Evolutionary conservation across 2,113 vertebrate genomes (phyloP).

Genomic region (Gymnorhina tibicen): DNA sequence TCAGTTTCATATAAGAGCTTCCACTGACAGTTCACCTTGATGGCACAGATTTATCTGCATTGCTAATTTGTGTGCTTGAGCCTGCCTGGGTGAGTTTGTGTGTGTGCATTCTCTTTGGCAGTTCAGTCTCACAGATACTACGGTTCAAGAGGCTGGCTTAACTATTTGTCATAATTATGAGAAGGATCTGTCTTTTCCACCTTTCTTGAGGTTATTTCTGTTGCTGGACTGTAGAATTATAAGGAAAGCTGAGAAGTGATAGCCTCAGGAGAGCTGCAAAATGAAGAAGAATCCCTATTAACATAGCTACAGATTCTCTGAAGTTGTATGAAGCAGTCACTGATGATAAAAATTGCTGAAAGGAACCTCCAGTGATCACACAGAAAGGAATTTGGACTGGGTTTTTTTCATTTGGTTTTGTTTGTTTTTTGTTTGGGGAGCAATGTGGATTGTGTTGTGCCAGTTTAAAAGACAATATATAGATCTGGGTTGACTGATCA

Average conservation of each 20-base stretch:
- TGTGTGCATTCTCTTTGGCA: neutral
- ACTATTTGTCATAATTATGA: neutral
- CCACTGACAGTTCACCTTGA: neutral
- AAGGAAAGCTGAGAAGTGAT: neutral
- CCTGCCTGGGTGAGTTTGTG: neutral
- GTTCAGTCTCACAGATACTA: neutral
- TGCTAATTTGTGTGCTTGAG: neutral
- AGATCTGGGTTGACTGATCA: neutral
- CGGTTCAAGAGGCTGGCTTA: neutral
- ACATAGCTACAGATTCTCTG: neutral
- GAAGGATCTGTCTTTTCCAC: neutral
- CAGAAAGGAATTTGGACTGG: neutral
- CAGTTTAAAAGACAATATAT: neutral
- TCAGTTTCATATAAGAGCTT: neutral
- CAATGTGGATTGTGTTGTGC: neutral
- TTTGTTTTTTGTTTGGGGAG: neutral
- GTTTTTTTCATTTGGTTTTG: rapidly evolving
- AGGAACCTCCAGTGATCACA: neutral
- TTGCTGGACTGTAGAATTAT: neutral
- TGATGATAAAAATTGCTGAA: neutral
- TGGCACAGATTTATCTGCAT: neutral
- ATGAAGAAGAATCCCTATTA: neutral
- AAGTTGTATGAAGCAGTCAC: neutral
- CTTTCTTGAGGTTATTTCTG: neutral
- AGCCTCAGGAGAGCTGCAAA: neutral